Evolutionary conservation across 2,797 vertebrate species (phyloP).

Genomic region (Amazona finschi): DNA sequence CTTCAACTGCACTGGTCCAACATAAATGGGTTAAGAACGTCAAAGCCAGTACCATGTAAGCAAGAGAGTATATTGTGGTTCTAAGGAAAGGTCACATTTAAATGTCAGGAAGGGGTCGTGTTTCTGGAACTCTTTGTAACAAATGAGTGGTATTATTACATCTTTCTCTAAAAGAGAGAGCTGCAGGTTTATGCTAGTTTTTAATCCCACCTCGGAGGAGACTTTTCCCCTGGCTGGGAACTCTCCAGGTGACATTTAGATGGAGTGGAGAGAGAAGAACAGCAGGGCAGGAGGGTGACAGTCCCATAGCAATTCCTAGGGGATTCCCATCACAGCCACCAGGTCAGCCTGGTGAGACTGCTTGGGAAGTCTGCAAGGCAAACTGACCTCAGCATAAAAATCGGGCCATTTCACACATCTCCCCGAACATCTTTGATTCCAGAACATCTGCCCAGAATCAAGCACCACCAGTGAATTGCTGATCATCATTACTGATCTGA

Average conservation of each 20-base stretch:
- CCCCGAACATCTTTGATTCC: slow-evolving; percentile 9
- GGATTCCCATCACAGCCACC: background rate
- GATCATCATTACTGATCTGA: slow-evolving; percentile 61
- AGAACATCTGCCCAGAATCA: slow-evolving; percentile 54
- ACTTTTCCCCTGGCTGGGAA: background rate
- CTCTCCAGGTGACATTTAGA: background rate
- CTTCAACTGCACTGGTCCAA: background rate
- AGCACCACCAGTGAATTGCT: slow-evolving; percentile 49
- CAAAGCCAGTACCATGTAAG: background rate
- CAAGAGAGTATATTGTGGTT: background rate
- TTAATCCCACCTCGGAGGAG: background rate
- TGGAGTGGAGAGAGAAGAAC: background rate
- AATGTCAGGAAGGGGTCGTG: background rate
- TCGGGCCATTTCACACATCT: background rate
- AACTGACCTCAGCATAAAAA: background rate
- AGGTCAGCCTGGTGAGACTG: background rate
- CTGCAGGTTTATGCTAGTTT: background rate
- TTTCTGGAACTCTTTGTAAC: slow-evolving; percentile 4
- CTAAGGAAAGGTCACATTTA: slow-evolving; percentile 26
- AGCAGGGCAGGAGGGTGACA: background rate
- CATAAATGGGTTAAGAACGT: background rate
- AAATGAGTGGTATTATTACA: background rate
- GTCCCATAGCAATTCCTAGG: background rate
- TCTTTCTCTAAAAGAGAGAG: background rate
- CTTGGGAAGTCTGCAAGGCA: background rate